phyloP scores from a whole-genome alignment of 2,888 invertebrate species.

The Papilio protenor region DNA sequence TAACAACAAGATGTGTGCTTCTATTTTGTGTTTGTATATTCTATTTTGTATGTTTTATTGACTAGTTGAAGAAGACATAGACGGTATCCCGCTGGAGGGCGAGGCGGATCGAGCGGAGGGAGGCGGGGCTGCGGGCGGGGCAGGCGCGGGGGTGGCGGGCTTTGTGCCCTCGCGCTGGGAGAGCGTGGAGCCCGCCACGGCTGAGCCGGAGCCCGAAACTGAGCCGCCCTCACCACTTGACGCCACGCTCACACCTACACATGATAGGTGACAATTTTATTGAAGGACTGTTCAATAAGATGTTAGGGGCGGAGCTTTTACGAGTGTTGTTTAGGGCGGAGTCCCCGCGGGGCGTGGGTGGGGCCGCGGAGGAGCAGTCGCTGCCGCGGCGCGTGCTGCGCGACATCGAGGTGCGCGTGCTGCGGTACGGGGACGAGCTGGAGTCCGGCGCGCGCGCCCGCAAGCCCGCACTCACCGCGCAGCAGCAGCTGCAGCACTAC shows the following conservation, averaged over 20 bases:
- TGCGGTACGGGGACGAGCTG: conserved; percentile 98
- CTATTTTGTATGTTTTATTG: neutral
- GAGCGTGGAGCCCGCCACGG: conserved; percentile 94
- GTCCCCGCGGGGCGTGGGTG: conserved; percentile 56
- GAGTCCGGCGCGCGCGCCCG: conserved; percentile 92
- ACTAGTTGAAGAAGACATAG: conserved; percentile 89
- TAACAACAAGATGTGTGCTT: neutral
- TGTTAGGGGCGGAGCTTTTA: conserved; percentile 11
- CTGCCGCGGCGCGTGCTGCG: conserved; percentile 90
- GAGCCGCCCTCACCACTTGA: conserved; percentile 79
- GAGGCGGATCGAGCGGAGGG: conserved; percentile 61
- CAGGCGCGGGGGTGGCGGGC: conserved; percentile 76
- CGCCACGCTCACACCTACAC: conserved; percentile 52
- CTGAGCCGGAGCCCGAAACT: conserved; percentile 80
- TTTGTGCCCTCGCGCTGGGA: conserved; percentile 99
- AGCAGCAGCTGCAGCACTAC: conserved; percentile 95
- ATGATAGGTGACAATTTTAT: conserved; percentile 50
- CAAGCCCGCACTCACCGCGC: conserved; percentile 89
- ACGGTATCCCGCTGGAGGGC: conserved; percentile 88
- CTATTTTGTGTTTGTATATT: no score
- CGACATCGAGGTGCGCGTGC: conserved; percentile 97
- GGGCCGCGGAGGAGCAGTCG: conserved; percentile 85
- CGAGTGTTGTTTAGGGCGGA: conserved; percentile 11
- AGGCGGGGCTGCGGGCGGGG: conserved; percentile 82
- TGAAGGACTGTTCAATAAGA: neutral